phyloP scores from a whole-genome alignment of 1,140 invertebrate genomes.

The Drosophila yakuba region DNA sequence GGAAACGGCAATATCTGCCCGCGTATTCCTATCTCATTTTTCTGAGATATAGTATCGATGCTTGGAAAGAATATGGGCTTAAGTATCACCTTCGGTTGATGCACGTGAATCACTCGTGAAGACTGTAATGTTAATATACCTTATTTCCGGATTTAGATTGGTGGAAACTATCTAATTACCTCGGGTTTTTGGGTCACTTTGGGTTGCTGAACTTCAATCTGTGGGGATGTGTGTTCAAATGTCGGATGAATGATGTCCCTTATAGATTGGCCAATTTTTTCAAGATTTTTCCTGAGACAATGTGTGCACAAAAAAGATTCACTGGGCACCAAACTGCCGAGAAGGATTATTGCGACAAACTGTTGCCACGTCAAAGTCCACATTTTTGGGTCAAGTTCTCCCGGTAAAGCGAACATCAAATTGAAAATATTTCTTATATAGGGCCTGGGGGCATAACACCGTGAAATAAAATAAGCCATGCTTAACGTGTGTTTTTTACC shows the following conservation, averaged over 20 bases:
- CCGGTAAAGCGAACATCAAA: background rate
- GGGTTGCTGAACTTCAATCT: background rate
- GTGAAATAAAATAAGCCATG: constrained; percentile 1
- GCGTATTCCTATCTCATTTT: no score
- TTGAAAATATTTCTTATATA: background rate
- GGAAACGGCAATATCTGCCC: no score
- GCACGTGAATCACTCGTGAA: no score
- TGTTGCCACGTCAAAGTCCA: background rate
- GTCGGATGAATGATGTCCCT: background rate
- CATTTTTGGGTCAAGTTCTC: background rate
- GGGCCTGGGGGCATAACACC: background rate
- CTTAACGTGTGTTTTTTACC: background rate
- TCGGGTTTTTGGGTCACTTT: no score
- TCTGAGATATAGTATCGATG: no score
- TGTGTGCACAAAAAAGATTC: background rate
- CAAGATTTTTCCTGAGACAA: background rate
- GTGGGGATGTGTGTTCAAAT: background rate
- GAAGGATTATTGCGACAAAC: background rate
- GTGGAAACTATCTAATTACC: background rate
- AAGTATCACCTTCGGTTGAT: no score
- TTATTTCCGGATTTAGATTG: background rate
- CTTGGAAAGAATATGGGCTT: no score
- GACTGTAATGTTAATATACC: no score
- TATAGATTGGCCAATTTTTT: background rate
- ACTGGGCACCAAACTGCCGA: background rate